phyloP scores from a whole-genome alignment of 2,888 invertebrate species.

The Caradrina clavipalpis region DNA sequence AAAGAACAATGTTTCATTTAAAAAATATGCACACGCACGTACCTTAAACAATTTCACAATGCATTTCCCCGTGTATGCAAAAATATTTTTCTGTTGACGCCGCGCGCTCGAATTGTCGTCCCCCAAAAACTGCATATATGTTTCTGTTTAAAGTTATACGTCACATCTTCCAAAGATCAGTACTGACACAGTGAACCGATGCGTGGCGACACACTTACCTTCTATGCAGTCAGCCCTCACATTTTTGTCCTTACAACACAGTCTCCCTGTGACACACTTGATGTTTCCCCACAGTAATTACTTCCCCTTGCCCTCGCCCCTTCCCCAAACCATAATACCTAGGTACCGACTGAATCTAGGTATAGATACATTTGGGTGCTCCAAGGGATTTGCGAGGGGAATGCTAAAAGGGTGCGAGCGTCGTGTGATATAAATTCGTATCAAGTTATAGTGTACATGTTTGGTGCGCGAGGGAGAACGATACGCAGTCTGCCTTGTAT shows the following conservation, averaged over 20 bases:
- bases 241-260: constrained; percentile 89
- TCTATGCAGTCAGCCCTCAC: constrained; percentile 83
- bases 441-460: constrained; percentile 73
- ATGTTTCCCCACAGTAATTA: constrained; percentile 88
- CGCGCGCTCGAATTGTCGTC: constrained; percentile 19
- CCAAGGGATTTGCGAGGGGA: constrained; percentile 87
- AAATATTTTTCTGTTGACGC: constrained; percentile 36
- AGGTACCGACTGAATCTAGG: constrained; percentile 80
- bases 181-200: constrained; percentile 90
- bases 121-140: constrained; percentile 65
- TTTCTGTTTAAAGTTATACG: constrained; percentile 59
- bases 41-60: constrained; percentile 34
- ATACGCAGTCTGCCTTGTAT: constrained; percentile 75
- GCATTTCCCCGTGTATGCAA: constrained; percentile 22
- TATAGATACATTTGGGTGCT: constrained; percentile 81
- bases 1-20: constrained; percentile 36
- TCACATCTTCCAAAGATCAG: constrained; percentile 84
- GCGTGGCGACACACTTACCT: constrained; percentile 88
- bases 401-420: constrained; percentile 85
- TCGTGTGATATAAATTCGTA: constrained; percentile 80
- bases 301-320: constrained; percentile 80
- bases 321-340: constrained; percentile 79
- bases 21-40: constrained; percentile 49
- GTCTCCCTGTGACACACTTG: constrained; percentile 90
- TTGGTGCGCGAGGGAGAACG: constrained; percentile 68